Base-by-base conservation (phyloP, 2,797 vertebrate genomes). In the Enteromius paludinosus region DNA sequence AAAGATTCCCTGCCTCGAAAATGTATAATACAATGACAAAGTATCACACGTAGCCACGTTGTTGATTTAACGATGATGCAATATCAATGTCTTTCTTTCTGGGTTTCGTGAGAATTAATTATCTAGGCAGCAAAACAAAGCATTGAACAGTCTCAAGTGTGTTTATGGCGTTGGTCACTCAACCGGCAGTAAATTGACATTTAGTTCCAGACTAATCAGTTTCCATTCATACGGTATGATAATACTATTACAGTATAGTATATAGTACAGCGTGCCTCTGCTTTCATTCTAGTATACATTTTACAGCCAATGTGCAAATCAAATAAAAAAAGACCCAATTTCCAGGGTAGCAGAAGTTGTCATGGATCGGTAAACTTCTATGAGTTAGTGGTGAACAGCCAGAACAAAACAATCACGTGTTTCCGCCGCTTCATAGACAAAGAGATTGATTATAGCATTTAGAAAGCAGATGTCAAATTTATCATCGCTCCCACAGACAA, bases 101-200 rank as follows among this genome's bases (percentile, higher is more conserved):
- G 61, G 28, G 49, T 52, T 54, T 33, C 9, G 14, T 17, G 77
- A 41, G 11, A 6, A 56, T 70, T 12, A n/a, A 71, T 61, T 23
- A 30, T 47, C 77, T 30, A 68, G n/a, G 25, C 49, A 70, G 65
- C n/a, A 17, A 78, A 78, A 69, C 54, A 25, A 78, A 68, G 30
- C 45, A 35, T 9, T 20, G 15, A 76, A 41, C 8, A 4, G 6
- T 59, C 52, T 6, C 54, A 41, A 38, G 73, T 43, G 73, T 61
- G 38, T 62, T 65, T 81, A 23, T 20, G 23, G 43, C 15, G 28
- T 25, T 73, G 43, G 20, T 73, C 79, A 52, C 30, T 20, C 20
- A 61, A 71, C 62, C 1, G 0, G 28, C 7, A 45, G 38, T 5
- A 7, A 9, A 64, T 17, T 64, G 28, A 17, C 33, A 10, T 64